Percentiles rank a stretch among this genome's conserved stretches.
Evolutionary conservation across 2,113 vertebrate species (phyloP).

Genomic region (crab-eating macaque (Macaca fascicularis)): T2T-MFA8v1.1 NC_088376.1:7816501-7817000

Average conservation of each 20-base stretch:
- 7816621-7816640: background rate
- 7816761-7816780: background rate
- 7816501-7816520: background rate
- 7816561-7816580: background rate
- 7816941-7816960: background rate
- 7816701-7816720: background rate
- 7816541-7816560: background rate
- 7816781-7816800: background rate
- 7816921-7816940: background rate
- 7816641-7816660: background rate
- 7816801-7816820: background rate
- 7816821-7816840: slow-evolving; percentile 15
- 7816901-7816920: background rate
- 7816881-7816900: background rate
- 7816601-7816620: background rate
- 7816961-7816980: background rate
- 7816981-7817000: background rate
- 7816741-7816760: background rate
- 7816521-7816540: background rate
- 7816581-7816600: background rate
- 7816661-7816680: background rate
- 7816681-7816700: background rate
- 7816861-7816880: background rate
- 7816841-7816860: slow-evolving; percentile 14
- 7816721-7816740: background rate